phyloP scores from a whole-genome alignment of 2,113 vertebrate genomes.

The Sinocyclocheilus grahami region DNA sequence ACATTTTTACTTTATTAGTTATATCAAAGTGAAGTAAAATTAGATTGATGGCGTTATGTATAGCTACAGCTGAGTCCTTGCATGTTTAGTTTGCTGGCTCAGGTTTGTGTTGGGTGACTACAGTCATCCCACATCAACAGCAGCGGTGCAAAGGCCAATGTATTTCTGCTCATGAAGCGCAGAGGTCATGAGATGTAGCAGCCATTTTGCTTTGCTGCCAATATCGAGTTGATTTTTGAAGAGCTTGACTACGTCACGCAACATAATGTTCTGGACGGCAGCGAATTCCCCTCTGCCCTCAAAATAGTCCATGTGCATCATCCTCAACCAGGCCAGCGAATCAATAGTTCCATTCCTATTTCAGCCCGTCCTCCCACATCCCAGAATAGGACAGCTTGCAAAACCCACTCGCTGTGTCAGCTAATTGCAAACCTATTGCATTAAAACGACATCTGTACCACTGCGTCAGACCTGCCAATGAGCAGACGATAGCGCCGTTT shows the following conservation, averaged over 20 bases:
- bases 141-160: slow-evolving; percentile 41
- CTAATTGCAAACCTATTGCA: slow-evolving; percentile 72
- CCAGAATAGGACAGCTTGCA: slow-evolving; percentile 79
- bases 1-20: background rate
- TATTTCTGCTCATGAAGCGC: slow-evolving; percentile 35
- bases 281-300: slow-evolving; percentile 68
- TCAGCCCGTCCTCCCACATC: slow-evolving; percentile 63
- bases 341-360: slow-evolving; percentile 78
- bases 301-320: slow-evolving; percentile 75
- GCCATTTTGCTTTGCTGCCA: slow-evolving; percentile 44
- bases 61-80: slow-evolving; percentile 36
- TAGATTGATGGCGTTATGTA: slow-evolving; percentile 2
- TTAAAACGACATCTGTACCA: slow-evolving; percentile 61
- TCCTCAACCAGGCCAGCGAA: slow-evolving; percentile 68
- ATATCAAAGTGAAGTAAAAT: background rate
- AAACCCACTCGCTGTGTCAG: slow-evolving; percentile 72
- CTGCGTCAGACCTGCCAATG: slow-evolving; percentile 39
- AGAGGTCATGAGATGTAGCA: slow-evolving; percentile 45
- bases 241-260: slow-evolving; percentile 64
- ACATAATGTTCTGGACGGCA: slow-evolving; percentile 68
- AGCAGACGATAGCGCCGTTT: slow-evolving; percentile 46
- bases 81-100: background rate
- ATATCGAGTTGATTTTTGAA: slow-evolving; percentile 42
- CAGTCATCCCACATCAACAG: background rate
- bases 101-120: background rate